Base-by-base conservation (phyloP, 2,113 vertebrate genomes). In the Podiceps cristatus region DNA sequence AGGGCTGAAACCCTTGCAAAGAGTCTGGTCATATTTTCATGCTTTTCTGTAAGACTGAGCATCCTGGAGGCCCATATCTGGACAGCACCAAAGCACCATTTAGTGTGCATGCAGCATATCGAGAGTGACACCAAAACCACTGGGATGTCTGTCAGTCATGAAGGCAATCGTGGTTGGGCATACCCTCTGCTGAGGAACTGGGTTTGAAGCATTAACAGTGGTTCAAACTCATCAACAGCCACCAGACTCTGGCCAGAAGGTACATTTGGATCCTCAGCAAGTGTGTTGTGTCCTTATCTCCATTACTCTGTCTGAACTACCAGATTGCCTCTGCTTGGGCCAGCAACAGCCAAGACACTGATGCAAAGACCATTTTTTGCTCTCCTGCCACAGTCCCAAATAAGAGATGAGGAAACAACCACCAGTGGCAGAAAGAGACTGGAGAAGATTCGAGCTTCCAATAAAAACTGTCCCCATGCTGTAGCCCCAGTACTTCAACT, bases 61-160 rank as follows among this genome's bases (percentile, higher is more conserved):
- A 60, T 0, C 0, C 31, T 31, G n/a, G 33, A 63, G 9, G n/a
- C 45, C 31, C 50, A 22, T 20, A 20, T 44, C 74, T 25, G 47
- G 47, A 64, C 59, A 77, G 4, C 13, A 22, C 35, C 5, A 2
- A 79, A 62, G 58, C 29, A 50, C 33, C 1, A 2, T 42, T 60
- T 55, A 27, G 18, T 14, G 45, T 47, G 28, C 25, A 58, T 3
- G 10, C 9, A 58, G 25, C 5, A 2, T 16, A 44, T 52, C 0
- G 0, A 69, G 18, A 75, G 22, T 49, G 40, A 81, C 68, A 53
- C 33, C 24, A 44, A 53, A 63, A 58, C 25, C 44, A 35, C 8
- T 53, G n/a, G n/a, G 67, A 59, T 1, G 0, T 45, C 23, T 7
- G 10, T 29, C 29, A 49, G 37, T 75, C 1, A 1, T 25, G 29